phyloP scores from a whole-genome alignment of 53 echinoderm and acorn worm species.

The Paracentrotus lividus region DNA sequence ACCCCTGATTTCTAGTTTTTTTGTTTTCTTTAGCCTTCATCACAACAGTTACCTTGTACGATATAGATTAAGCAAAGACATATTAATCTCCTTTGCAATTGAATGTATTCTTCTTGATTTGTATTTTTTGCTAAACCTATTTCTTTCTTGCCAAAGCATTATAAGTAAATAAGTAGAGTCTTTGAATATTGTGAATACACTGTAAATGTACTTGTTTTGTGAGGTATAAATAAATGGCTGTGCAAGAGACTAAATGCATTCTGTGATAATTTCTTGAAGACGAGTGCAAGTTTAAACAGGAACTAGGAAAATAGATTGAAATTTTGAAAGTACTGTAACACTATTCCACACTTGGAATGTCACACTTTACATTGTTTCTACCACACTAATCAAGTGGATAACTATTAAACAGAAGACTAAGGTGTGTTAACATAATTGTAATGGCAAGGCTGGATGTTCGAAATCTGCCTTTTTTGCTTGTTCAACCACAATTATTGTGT shows the following conservation, averaged over 20 bases:
- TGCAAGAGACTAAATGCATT: constrained; percentile 51
- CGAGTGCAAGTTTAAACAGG: no score
- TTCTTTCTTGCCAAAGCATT: constrained; percentile 70
- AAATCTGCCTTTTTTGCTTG: no score
- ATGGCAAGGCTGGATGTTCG: no score
- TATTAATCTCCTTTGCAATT: constrained; percentile 44
- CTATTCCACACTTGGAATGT: no score
- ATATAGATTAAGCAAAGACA: constrained; percentile 8
- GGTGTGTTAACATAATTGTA: no score
- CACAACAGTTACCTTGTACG: background rate
- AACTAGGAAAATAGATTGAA: no score
- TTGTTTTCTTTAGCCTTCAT: background rate
- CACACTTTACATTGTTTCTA: no score
- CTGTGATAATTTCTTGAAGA: background rate
- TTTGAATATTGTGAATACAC: constrained; percentile 60
- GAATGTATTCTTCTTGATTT: constrained; percentile 49
- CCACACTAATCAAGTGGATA: no score
- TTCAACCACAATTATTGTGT: no score
- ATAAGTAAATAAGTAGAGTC: background rate
- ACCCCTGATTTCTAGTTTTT: no score
- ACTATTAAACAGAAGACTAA: no score
- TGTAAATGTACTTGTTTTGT: constrained; percentile 51
- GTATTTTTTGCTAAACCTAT: constrained; percentile 47
- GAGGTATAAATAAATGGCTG: constrained; percentile 65
- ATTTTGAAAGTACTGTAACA: no score